Evolutionary conservation across 2,888 invertebrate genomes (phyloP), one percentile per base, ranked within the genome.

Genomic region (Stegophylla sp.): DNA sequence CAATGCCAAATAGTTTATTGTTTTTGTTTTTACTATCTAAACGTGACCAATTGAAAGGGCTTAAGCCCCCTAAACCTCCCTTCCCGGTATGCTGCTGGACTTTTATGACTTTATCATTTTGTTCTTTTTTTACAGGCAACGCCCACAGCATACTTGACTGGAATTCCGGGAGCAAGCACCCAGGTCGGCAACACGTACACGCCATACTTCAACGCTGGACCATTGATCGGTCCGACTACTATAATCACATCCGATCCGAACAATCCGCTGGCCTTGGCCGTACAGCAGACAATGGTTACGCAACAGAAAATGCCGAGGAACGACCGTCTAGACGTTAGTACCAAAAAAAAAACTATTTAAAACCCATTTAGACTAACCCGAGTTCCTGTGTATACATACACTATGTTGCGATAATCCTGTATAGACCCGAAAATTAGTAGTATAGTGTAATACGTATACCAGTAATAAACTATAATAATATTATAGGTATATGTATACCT

Each of bases 361-460:
- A 5, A 34, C 34, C 34, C n/a, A n/a, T n/a, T n/a, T n/a, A n/a
- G n/a, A n/a, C n/a, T 4, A 20, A 5, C 20, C 20, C 7, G n/a
- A 91, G 97, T 97, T 92, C 97, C 93, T 93, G 94, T 95, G 93
- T 94, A 96, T n/a, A n/a, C n/a, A n/a, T n/a, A n/a, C n/a, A n/a
- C n/a, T n/a, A n/a, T n/a, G n/a, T n/a, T n/a, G n/a, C n/a, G n/a
- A n/a, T n/a, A n/a, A n/a, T n/a, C n/a, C n/a, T n/a, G n/a, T n/a
- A n/a, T n/a, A n/a, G n/a, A n/a, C n/a, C n/a, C n/a, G n/a, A n/a
- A n/a, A n/a, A n/a, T n/a, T n/a, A n/a, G n/a, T n/a, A n/a, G n/a
- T n/a, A n/a, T n/a, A n/a, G n/a, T n/a, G n/a, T n/a, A n/a, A n/a
- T n/a, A n/a, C n/a, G n/a, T n/a, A n/a, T n/a, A n/a, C n/a, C n/a